Evolutionary conservation across 2,113 vertebrate genomes (phyloP).

Genomic region (Dinomys branickii): DNA sequence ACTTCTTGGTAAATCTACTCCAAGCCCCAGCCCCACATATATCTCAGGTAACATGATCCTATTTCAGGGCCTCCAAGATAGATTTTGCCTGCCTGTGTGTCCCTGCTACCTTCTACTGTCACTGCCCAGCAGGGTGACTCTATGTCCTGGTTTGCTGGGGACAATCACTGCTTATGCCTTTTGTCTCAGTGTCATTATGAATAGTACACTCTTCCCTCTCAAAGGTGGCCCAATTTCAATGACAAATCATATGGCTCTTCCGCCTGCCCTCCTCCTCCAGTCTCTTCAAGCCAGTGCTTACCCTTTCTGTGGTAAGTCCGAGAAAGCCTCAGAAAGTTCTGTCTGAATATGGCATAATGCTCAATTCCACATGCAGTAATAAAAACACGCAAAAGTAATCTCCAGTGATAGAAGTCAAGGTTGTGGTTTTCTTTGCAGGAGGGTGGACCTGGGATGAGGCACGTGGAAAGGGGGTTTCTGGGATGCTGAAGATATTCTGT

Average conservation of each 20-base stretch:
- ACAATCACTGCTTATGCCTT: background rate
- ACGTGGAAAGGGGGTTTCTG: background rate
- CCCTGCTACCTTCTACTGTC: background rate
- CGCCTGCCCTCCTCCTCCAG: background rate
- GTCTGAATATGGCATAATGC: background rate
- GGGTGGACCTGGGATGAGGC: background rate
- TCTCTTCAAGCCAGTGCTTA: background rate
- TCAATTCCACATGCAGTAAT: background rate
- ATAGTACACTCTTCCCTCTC: background rate
- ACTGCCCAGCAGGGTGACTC: background rate
- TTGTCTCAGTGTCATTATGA: background rate
- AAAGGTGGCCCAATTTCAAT: constrained; percentile 25
- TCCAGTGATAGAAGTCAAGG: background rate
- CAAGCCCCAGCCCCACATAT: background rate
- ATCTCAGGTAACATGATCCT: background rate
- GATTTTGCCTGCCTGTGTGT: background rate
- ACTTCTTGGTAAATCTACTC: background rate
- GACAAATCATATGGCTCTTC: background rate
- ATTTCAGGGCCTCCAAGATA: background rate
- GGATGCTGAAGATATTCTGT: background rate
- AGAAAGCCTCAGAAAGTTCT: background rate
- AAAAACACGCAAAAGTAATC: constrained; percentile 2
- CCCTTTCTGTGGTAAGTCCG: background rate
- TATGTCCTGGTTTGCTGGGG: constrained; percentile 17
- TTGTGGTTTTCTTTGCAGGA: background rate